These are phyloP conservation scores for Habrosyne pyritoides DNA, from an alignment of 2,888 invertebrate genomes.

Conservation along the genomic window DNA sequence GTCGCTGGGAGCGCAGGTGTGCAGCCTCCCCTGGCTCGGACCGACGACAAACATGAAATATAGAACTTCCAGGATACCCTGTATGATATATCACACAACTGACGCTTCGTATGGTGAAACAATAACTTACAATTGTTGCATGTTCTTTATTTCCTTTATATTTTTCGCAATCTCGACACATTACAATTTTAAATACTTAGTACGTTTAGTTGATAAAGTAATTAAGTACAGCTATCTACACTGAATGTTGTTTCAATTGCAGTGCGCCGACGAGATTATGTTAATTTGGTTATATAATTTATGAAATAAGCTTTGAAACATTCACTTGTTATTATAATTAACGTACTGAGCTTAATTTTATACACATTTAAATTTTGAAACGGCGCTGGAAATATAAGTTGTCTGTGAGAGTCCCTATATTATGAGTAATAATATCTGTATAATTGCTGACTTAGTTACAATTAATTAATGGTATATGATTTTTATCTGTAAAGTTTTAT, in stretches of 20 bases:
- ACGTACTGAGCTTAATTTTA: neutral
- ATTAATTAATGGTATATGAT: neutral
- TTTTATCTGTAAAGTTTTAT: neutral
- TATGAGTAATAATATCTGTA: too few relatives aligned
- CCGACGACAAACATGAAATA: conserved; percentile 62
- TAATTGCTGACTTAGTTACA: neutral
- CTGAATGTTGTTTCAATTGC: conserved; percentile 7
- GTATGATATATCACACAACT: conserved; percentile 64
- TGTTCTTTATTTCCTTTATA: neutral
- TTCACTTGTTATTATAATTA: neutral
- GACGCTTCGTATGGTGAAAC: conserved; percentile 47
- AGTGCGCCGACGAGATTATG: neutral
- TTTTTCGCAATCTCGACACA: neutral
- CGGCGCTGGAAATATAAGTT: neutral
- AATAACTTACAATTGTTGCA: conserved; percentile 22
- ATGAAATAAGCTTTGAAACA: conserved; percentile 1
- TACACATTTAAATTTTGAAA: neutral
- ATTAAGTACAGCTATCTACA: conserved; percentile 4
- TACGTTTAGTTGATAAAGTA: neutral
- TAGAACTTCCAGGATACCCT: conserved; percentile 57
- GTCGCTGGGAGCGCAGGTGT: conserved; percentile 36
- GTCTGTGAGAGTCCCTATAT: neutral
- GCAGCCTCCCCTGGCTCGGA: conserved; percentile 34
- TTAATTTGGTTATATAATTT: neutral
- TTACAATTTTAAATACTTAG: too few relatives aligned